A percentile compares a stretch with the other conserved stretches of the same genome.
Conservation (phyloP, 1,140 invertebrate genomes). For the Tetramorium alpestre region DNA sequence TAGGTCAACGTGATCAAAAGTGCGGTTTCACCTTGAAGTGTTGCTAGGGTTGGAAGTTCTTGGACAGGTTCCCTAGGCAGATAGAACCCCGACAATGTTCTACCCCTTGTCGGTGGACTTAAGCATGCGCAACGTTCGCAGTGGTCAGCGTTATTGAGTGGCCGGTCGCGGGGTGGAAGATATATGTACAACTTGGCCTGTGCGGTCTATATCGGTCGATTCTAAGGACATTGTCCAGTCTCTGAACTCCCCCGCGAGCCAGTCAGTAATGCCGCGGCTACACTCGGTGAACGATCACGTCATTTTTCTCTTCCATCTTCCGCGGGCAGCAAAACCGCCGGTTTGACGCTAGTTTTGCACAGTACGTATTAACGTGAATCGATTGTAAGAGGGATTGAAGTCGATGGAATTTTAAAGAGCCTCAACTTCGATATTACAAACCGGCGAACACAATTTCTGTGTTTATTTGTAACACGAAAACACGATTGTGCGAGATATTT, state of each 20-base stretch:
- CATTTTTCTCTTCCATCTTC: not conserved
- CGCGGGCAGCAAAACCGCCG: not conserved
- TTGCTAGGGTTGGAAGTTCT: slow-evolving; percentile 41
- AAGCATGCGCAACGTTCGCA: slow-evolving; percentile 80
- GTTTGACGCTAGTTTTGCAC: slow-evolving; percentile 29
- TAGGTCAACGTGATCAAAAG: slow-evolving; percentile 14
- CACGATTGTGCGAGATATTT: not conserved
- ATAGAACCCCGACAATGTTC: slow-evolving; percentile 61
- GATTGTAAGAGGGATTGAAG: not conserved
- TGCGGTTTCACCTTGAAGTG: slow-evolving; percentile 74
- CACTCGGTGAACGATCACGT: slow-evolving; percentile 12
- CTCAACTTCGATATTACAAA: not conserved
- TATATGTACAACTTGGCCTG: slow-evolving; percentile 71
- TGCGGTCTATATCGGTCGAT: slow-evolving; percentile 77
- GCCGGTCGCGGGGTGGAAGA: slow-evolving; percentile 75
- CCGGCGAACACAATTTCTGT: not conserved
- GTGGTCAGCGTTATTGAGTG: slow-evolving; percentile 84
- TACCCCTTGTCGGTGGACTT: slow-evolving; percentile 54
- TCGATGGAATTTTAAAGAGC: not conserved
- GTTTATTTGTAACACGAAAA: not conserved
- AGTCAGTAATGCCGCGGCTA: slow-evolving; percentile 72
- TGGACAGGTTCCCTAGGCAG: slow-evolving; percentile 34
- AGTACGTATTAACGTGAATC: slow-evolving; percentile 44
- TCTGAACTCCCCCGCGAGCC: slow-evolving; percentile 63
- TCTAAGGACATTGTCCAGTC: slow-evolving; percentile 81